Conservation (phyloP, 1,140 invertebrate species). For the Pseudomyrmex pallidus region DNA sequence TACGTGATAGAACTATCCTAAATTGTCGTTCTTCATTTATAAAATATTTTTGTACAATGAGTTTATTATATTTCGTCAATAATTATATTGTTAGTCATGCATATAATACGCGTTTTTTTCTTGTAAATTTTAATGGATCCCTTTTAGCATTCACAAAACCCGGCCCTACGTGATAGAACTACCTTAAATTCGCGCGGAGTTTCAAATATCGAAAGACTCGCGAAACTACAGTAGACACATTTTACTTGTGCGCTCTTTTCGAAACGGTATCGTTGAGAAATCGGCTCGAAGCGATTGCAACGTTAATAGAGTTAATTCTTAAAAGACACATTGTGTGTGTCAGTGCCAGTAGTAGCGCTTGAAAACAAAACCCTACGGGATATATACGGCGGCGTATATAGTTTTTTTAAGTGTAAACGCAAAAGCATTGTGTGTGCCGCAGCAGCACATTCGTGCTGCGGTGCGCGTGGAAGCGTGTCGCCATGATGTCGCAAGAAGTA, state of each 20-base stretch:
- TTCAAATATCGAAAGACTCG: too few species aligned
- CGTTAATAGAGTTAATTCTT: conserved; percentile 4
- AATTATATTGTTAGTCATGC: too few species aligned
- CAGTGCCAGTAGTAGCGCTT: background rate
- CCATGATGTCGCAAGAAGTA: conserved; percentile 40
- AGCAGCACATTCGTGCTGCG: conserved; percentile 26
- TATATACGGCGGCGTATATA: background rate
- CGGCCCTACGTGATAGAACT: too few species aligned
- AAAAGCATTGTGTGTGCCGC: background rate
- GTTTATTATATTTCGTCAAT: too few species aligned
- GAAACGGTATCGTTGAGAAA: background rate
- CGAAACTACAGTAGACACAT: too few species aligned
- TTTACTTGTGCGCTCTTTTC: background rate
- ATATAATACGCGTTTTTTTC: too few species aligned
- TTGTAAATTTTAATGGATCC: too few species aligned
- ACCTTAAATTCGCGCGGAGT: background rate
- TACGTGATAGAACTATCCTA: too few species aligned
- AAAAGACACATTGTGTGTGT: background rate
- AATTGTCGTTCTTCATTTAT: too few species aligned
- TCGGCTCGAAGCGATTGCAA: background rate
- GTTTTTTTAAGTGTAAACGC: background rate
- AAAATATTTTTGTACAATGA: too few species aligned
- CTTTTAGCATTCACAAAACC: too few species aligned
- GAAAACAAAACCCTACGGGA: background rate
- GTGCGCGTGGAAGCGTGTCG: conserved; percentile 13